These are phyloP conservation scores for Pomacea maculata DNA, from an alignment of 1,140 invertebrate genomes.

Conservation along the genomic window DNA sequence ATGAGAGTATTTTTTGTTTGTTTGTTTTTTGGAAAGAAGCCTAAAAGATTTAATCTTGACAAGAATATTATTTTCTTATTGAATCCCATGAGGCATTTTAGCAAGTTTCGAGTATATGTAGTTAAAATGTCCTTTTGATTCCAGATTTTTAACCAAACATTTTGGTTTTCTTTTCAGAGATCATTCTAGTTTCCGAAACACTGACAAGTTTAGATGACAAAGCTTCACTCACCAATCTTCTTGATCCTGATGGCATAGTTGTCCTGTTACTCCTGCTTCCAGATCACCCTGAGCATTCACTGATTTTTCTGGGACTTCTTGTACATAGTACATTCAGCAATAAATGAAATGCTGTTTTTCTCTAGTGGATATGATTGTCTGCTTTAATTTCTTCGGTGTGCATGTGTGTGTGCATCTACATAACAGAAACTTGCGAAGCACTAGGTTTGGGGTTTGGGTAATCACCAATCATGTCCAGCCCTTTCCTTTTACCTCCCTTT, in stretches of 20 bases:
- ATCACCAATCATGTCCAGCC: neutral
- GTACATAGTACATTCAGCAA: neutral
- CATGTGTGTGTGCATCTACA: no score
- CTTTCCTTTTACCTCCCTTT: no score
- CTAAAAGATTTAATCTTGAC: no score
- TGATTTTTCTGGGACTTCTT: neutral
- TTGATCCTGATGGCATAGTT: neutral
- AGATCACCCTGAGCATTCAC: neutral
- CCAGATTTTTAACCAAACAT: no score
- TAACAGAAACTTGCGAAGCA: neutral
- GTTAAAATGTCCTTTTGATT: no score
- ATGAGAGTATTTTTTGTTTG: no score
- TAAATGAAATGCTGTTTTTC: neutral
- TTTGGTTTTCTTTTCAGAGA: constrained; percentile 55
- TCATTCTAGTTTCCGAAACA: constrained; percentile 67
- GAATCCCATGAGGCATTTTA: no score
- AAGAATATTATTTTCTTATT: no score
- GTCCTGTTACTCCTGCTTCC: neutral
- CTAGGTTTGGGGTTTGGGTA: neutral
- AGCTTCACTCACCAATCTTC: neutral
- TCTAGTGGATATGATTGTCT: neutral
- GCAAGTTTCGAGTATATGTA: no score
- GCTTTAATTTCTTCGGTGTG: neutral
- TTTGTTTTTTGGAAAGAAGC: no score
- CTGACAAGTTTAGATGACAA: constrained; percentile 64